phyloP scores from a whole-genome alignment of 2,113 vertebrate species.

The Tiliqua scincoides region DNA sequence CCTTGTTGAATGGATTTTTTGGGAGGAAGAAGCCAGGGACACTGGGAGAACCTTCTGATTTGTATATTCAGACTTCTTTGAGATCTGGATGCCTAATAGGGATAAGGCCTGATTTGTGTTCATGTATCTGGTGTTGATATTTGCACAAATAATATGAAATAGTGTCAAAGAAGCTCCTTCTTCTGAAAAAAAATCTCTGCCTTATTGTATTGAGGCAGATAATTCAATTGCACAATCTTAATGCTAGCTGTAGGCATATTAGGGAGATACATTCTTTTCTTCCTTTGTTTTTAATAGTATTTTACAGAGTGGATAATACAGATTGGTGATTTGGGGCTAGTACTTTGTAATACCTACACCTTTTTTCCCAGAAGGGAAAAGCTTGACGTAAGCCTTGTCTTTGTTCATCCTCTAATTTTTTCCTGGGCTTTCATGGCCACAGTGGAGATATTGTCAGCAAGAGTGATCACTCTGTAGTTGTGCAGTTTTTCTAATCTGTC shows the following conservation, averaged over 20 bases:
- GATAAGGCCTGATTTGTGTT: neutral
- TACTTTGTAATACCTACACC: slow-evolving; percentile 5
- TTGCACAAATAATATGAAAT: neutral
- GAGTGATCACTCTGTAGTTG: slow-evolving; percentile 11
- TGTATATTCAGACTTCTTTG: neutral
- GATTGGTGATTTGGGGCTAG: neutral
- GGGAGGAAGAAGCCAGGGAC: neutral
- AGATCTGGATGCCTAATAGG: neutral
- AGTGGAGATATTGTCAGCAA: slow-evolving; percentile 42
- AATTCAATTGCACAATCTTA: slow-evolving; percentile 11
- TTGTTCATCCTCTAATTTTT: slow-evolving; percentile 1
- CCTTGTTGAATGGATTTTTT: neutral
- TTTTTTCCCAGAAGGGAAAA: neutral
- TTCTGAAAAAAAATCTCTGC: slow-evolving; percentile 2
- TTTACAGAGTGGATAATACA: neutral
- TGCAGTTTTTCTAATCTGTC: slow-evolving; percentile 44
- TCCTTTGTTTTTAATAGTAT: neutral
- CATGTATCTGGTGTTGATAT: neutral
- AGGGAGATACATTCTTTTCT: neutral
- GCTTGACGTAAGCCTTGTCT: slow-evolving; percentile 6
- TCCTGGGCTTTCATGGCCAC: slow-evolving; percentile 35
- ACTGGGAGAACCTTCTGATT: neutral
- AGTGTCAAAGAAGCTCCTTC: neutral
- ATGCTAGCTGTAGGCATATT: neutral
- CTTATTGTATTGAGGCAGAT: slow-evolving; percentile 10